Conservation (phyloP, 2,888 invertebrate species). For the Horisme vitalbata region DNA sequence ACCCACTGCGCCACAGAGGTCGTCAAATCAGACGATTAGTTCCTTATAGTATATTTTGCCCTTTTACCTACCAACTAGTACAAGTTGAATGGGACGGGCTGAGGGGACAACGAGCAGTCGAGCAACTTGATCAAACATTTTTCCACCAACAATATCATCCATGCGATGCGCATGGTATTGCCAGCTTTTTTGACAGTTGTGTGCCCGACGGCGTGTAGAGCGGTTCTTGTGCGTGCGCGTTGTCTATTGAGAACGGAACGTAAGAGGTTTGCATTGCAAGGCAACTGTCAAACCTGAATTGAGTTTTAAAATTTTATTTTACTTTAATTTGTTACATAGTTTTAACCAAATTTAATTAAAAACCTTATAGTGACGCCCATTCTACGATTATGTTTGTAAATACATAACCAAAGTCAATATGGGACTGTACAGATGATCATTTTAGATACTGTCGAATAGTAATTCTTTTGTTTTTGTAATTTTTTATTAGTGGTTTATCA, state of each 20-base stretch:
- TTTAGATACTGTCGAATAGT: constrained; percentile 49
- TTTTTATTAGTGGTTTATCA: constrained; percentile 35
- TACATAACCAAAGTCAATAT: constrained; percentile 36
- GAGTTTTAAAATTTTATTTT: constrained; percentile 14
- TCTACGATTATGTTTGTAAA: neutral
- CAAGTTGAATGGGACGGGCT: no score
- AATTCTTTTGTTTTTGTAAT: constrained; percentile 53
- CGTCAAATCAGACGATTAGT: no score
- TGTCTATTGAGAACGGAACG: constrained; percentile 65
- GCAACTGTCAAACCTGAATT: constrained; percentile 42
- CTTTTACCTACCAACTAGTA: no score
- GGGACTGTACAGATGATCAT: constrained; percentile 54
- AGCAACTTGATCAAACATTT: no score
- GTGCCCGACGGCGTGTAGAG: constrained; percentile 58
- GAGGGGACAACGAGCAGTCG: no score
- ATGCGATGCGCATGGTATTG: no score
- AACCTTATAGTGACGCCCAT: neutral
- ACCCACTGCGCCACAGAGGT: no score
- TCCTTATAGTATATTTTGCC: no score
- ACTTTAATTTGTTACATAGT: neutral
- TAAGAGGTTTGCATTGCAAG: constrained; percentile 37
- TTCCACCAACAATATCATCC: no score
- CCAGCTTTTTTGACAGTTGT: constrained; percentile 57
- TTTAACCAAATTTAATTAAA: neutral
- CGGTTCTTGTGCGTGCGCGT: constrained; percentile 41